Evolutionary conservation across 2,113 vertebrate species (phyloP).

Genomic region (Aix galericulata): DNA sequence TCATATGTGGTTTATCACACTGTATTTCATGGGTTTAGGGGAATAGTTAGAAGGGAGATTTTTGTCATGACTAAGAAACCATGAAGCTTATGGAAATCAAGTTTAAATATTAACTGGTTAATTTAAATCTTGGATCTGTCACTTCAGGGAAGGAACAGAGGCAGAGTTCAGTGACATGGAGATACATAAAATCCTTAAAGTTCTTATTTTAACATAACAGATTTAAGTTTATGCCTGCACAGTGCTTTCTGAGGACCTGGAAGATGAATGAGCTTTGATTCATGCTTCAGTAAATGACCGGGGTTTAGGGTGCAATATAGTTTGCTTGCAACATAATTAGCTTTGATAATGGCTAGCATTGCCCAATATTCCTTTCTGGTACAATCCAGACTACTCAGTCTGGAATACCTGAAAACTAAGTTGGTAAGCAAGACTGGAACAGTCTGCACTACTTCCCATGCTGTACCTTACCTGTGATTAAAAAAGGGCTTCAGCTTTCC

Average conservation of each 20-base stretch:
- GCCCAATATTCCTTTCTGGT: not conserved
- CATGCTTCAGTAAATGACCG: not conserved
- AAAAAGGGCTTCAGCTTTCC: not conserved
- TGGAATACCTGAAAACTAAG: not conserved
- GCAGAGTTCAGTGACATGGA: not conserved
- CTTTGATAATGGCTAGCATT: not conserved
- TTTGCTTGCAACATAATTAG: not conserved
- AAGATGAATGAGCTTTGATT: not conserved
- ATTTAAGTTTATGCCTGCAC: not conserved
- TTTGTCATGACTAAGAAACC: not conserved
- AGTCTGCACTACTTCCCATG: not conserved
- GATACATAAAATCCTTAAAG: not conserved
- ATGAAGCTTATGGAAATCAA: not conserved
- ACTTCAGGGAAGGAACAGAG: not conserved
- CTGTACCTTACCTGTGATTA: not conserved
- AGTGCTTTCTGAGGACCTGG: not conserved
- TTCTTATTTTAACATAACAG: not conserved
- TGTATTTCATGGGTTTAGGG: not conserved
- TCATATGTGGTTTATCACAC: not conserved
- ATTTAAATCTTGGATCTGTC: not conserved
- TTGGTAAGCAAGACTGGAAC: not conserved
- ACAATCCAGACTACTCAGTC: not conserved
- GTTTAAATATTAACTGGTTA: slow-evolving; percentile 9
- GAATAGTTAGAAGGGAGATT: not conserved
- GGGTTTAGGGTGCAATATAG: not conserved